Evolutionary conservation across 1,140 invertebrate species (phyloP).

Genomic region (Lycorma delicatula): DNA sequence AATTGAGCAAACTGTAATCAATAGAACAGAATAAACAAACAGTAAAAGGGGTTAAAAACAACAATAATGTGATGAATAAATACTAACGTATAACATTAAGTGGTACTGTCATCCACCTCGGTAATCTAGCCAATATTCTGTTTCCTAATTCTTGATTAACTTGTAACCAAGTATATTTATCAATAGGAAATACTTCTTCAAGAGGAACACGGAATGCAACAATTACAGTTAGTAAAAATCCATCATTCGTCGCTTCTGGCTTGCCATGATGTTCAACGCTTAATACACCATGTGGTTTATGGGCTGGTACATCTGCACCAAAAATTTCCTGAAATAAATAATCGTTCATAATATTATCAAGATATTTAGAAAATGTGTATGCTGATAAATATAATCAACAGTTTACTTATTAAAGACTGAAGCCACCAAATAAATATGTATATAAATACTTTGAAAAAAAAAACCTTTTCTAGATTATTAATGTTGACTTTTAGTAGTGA

Average conservation of each 20-base stretch:
- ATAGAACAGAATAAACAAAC: no score
- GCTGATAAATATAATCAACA: no score
- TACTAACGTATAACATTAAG: conserved; percentile 61
- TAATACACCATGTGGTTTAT: conserved; percentile 74
- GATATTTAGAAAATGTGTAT: conserved; percentile 20
- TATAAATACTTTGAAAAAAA: no score
- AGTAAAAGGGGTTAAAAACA: no score
- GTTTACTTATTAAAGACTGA: no score
- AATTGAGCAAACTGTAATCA: no score
- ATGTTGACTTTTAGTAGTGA: not conserved
- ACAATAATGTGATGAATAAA: no score
- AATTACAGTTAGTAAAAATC: conserved; percentile 71
- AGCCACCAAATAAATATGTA: no score
- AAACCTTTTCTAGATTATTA: not conserved
- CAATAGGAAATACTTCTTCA: conserved; percentile 74
- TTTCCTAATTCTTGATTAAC: conserved; percentile 59
- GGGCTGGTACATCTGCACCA: conserved; percentile 72
- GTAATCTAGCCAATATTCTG: conserved; percentile 52
- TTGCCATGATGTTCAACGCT: conserved; percentile 51
- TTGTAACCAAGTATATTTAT: conserved; percentile 84
- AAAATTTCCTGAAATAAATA: conserved; percentile 64
- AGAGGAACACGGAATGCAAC: conserved; percentile 77
- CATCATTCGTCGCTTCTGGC: conserved; percentile 50
- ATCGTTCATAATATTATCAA: no score
- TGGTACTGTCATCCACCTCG: conserved; percentile 67